Percentiles rank a stretch among this genome's conserved stretches.
phyloP scores from a whole-genome alignment of 2,888 invertebrate species.

The Lingula anatina region DNA sequence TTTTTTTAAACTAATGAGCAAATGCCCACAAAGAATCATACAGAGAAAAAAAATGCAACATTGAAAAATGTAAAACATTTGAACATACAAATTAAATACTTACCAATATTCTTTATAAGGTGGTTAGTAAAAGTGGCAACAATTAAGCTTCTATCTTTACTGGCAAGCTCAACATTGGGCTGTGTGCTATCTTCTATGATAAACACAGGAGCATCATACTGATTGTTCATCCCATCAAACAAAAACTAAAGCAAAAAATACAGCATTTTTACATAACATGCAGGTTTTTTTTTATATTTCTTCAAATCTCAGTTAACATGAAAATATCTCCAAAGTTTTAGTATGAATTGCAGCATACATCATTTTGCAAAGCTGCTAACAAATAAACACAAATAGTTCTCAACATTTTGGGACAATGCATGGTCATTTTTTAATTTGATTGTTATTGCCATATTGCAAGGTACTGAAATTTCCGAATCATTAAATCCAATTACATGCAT shows the following conservation, averaged over 20 bases:
- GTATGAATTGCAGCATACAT: too few species aligned
- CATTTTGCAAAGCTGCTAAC: too few species aligned
- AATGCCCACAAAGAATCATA: neutral
- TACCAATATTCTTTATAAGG: constrained; percentile 81
- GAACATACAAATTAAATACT: constrained; percentile 1
- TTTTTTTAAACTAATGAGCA: neutral
- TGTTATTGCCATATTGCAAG: too few species aligned
- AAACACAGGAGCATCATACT: constrained; percentile 62
- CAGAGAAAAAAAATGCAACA: neutral
- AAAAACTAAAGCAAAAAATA: constrained; percentile 61
- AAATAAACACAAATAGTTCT: too few species aligned
- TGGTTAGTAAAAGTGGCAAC: constrained; percentile 90
- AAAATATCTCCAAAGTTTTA: too few species aligned
- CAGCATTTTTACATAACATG: neutral
- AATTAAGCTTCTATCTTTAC: constrained; percentile 81
- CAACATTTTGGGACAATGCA: too few species aligned
- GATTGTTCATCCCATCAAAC: constrained; percentile 61
- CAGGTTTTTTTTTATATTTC: neutral
- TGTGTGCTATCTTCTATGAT: constrained; percentile 84
- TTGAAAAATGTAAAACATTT: neutral
- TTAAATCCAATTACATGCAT: too few species aligned
- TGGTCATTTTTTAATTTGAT: too few species aligned
- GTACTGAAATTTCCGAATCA: too few species aligned
- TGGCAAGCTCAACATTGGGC: constrained; percentile 74
- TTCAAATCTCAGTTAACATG: too few species aligned